A percentile compares a stretch with the other conserved stretches of the same genome.
These are phyloP conservation scores for Zeus faber DNA, from an alignment of 2,113 vertebrate genomes.

Conservation along the genomic window DNA sequence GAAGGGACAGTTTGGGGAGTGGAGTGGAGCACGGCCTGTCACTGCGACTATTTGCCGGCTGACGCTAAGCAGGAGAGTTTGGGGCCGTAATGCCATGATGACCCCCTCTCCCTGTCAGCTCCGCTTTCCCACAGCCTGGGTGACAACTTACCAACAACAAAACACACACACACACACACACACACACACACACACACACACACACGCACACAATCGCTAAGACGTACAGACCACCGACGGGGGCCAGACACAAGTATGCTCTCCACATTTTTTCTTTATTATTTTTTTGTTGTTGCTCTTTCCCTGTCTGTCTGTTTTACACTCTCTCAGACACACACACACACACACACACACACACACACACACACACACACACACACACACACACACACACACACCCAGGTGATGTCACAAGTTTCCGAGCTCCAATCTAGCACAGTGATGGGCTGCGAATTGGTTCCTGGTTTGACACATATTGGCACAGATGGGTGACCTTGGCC, in stretches of 20 bases:
- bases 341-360: conserved; percentile 9
- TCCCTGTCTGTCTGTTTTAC: too few species aligned
- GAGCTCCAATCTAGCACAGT: conserved; percentile 24
- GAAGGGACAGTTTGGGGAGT: conserved; percentile 15
- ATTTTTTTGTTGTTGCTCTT: too few species aligned
- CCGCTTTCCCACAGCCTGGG: conserved; percentile 15
- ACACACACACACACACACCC: too few species aligned
- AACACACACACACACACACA: conserved; percentile 5
- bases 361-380: conserved; percentile 2
- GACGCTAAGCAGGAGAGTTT: conserved; percentile 65
- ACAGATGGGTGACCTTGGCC: conserved; percentile 64
- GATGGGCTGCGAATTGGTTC: conserved; percentile 64
- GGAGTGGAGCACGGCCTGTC: conserved; percentile 28
- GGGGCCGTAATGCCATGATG: conserved; percentile 29
- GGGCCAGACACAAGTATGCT: not conserved
- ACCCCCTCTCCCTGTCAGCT: conserved; percentile 33
- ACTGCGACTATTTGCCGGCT: conserved; percentile 58
- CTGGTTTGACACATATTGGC: conserved; percentile 65
- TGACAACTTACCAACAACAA: too few species aligned
- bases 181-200: conserved; percentile 4
- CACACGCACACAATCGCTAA: not conserved
- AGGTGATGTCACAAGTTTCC: too few species aligned
- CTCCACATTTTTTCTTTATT: not conserved
- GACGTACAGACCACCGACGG: not conserved
- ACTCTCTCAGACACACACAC: not conserved